A percentile compares a stretch with the other conserved stretches of the same genome.
phyloP scores from a whole-genome alignment of 2,113 vertebrate species.

The Grammomys dolichurus region DNA sequence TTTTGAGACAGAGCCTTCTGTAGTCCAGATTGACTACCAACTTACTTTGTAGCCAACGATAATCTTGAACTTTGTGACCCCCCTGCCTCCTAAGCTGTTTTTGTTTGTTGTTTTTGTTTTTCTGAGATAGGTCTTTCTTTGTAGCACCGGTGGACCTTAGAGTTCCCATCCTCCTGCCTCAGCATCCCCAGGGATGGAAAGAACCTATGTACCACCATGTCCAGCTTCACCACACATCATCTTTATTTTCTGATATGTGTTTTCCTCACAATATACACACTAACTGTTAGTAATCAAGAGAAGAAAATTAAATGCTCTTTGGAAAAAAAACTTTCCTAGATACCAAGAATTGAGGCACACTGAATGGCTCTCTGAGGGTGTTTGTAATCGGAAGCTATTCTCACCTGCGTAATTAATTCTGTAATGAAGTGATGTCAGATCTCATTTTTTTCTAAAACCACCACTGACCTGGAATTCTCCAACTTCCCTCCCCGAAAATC shows the following conservation, averaged over 20 bases:
- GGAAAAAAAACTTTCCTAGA: not conserved
- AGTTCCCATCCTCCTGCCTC: not conserved
- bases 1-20: not conserved
- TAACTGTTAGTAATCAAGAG: not conserved
- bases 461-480: not conserved
- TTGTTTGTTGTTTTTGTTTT: not conserved
- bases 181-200: not conserved
- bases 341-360: not conserved
- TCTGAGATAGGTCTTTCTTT: not conserved
- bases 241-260: not conserved
- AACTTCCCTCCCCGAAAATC: not conserved
- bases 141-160: not conserved
- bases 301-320: slow-evolving; percentile 6
- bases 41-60: not conserved
- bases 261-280: not conserved
- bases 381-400: not conserved
- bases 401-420: not conserved
- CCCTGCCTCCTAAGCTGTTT: not conserved
- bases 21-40: not conserved
- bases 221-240: not conserved
- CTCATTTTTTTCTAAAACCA: slow-evolving; percentile 14
- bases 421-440: not conserved
- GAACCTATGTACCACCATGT: not conserved
- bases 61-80: not conserved
- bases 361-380: not conserved